Conservation (phyloP, 2,888 invertebrate species). For the Lysandra coridon region DNA sequence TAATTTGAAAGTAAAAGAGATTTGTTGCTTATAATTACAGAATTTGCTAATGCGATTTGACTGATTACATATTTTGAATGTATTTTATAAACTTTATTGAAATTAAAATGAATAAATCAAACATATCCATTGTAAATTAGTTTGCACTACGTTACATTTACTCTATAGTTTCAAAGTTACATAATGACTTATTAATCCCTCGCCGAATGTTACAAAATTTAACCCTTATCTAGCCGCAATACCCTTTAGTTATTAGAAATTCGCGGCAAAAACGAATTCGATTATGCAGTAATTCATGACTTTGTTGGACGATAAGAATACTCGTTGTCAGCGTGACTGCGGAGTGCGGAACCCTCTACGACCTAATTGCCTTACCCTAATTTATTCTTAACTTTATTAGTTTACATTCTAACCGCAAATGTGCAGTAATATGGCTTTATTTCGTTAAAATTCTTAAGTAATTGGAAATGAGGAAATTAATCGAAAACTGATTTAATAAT, state of each 20-base stretch:
- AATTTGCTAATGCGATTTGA: background rate
- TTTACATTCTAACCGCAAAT: background rate
- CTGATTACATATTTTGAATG: background rate
- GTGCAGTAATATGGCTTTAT: background rate
- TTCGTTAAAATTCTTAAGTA: background rate
- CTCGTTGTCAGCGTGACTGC: constrained; percentile 16
- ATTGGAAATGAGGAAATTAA: background rate
- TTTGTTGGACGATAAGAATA: constrained; percentile 26
- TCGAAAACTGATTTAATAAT: background rate
- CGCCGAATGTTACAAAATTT: background rate
- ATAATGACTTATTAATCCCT: constrained; percentile 1
- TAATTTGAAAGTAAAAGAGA: background rate
- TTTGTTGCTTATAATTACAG: background rate
- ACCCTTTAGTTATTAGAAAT: background rate
- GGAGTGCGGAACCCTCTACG: background rate
- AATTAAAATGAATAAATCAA: background rate
- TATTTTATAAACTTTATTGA: background rate
- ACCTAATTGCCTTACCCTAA: constrained; percentile 5
- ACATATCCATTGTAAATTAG: background rate
- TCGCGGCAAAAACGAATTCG: constrained; percentile 18
- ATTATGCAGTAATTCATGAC: constrained; percentile 21
- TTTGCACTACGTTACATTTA: background rate
- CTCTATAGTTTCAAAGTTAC: background rate
- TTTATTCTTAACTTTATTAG: constrained; percentile 22
- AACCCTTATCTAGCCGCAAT: constrained; percentile 1